Evolutionary conservation across 2,113 vertebrate genomes (phyloP).

Genomic region (Sterna hirundo): DNA sequence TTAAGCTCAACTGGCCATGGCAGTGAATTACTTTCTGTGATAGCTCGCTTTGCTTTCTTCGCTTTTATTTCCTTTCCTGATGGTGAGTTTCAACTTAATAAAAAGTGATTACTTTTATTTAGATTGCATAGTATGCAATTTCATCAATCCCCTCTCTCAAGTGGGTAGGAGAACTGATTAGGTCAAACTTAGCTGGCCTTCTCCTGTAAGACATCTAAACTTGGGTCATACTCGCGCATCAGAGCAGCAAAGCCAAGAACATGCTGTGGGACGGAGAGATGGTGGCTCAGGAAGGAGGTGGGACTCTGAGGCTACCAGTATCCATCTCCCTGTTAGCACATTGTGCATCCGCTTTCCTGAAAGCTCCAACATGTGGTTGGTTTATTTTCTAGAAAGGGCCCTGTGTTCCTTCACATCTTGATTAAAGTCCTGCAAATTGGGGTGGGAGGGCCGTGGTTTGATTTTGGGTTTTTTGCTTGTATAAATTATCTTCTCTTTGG

Average conservation of each 20-base stretch:
- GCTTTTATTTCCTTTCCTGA: background rate
- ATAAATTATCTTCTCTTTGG: background rate
- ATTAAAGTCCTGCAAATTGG: background rate
- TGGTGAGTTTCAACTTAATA: background rate
- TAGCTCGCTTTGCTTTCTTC: background rate
- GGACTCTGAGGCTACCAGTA: background rate
- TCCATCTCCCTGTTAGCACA: background rate
- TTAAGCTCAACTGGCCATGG: background rate
- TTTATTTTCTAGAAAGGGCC: background rate
- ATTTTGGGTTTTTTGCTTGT: background rate
- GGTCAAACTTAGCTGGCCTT: background rate
- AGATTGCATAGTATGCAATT: background rate
- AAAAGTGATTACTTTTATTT: background rate
- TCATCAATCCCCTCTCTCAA: background rate
- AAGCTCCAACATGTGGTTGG: background rate
- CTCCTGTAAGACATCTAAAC: background rate
- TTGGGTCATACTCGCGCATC: background rate
- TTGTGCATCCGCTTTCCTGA: background rate
- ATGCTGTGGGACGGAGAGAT: fast-evolving
- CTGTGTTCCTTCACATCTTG: background rate
- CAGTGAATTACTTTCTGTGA: background rate
- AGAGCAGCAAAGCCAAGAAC: background rate
- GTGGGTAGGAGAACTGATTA: background rate
- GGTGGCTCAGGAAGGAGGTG: background rate
- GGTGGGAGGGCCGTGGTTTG: background rate